A percentile compares a stretch with the other conserved stretches of the same genome.
Conservation (phyloP, 2,113 vertebrate genomes). For the Caretta caretta region DNA sequence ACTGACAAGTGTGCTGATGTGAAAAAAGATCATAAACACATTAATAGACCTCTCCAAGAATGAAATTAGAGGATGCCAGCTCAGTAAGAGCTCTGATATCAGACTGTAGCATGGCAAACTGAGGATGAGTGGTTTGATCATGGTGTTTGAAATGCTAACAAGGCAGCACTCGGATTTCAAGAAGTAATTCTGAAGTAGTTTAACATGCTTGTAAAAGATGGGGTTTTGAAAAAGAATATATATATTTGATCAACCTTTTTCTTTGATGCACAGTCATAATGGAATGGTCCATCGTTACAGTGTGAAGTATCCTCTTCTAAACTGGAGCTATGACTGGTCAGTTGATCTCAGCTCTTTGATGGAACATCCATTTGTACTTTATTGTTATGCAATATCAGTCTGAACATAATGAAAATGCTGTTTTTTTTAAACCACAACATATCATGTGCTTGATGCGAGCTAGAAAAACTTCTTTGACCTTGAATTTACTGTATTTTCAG, state of each 20-base stretch:
- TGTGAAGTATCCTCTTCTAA: background rate
- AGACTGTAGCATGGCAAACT: background rate
- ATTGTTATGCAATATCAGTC: background rate
- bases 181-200: background rate
- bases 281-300: background rate
- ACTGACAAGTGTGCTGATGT: background rate
- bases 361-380: background rate
- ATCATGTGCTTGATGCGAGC: background rate
- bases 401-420: background rate
- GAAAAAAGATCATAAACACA: background rate
- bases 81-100: background rate
- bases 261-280: background rate
- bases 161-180: background rate
- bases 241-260: background rate
- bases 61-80: background rate
- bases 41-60: background rate
- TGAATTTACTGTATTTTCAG: background rate
- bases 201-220: rapidly evolving
- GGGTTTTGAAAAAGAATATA: background rate
- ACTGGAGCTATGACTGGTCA: background rate
- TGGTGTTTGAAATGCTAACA: background rate
- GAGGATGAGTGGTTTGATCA: background rate
- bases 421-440: background rate
- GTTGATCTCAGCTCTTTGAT: background rate
- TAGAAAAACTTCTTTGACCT: background rate